Evolutionary conservation across 1,140 invertebrate genomes (phyloP).

Genomic region (Magallana ariakensis): DNA sequence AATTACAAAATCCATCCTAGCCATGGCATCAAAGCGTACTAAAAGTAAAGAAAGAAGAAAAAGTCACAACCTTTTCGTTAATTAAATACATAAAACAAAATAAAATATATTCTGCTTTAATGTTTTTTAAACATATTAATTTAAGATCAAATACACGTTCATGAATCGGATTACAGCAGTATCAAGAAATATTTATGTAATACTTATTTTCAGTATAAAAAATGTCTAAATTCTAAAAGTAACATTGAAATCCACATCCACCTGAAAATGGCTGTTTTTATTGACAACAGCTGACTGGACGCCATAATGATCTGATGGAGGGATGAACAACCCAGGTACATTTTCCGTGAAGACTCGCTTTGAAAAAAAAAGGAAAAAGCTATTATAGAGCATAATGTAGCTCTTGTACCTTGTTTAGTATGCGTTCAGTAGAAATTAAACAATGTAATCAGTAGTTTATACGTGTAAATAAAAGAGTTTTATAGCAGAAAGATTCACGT

Average conservation of each 20-base stretch:
- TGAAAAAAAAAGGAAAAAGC: neutral
- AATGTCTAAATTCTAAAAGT: neutral
- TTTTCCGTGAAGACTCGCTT: constrained; percentile 1
- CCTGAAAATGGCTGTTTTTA: neutral
- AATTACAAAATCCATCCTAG: too few species aligned
- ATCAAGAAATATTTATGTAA: neutral
- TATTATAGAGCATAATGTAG: too few species aligned
- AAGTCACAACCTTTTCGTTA: too few species aligned
- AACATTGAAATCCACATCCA: neutral
- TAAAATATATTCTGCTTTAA: too few species aligned
- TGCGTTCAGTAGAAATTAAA: neutral
- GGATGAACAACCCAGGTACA: neutral
- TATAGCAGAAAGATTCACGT: neutral
- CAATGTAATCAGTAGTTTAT: neutral
- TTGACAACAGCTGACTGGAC: neutral
- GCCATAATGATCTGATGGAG: neutral
- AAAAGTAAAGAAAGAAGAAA: too few species aligned
- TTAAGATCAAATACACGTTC: too few species aligned
- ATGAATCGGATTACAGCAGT: neutral
- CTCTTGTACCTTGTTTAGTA: neutral
- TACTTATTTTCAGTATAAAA: neutral
- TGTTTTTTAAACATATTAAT: neutral
- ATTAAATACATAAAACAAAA: too few species aligned
- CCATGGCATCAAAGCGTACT: too few species aligned
- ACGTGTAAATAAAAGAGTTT: neutral